Percentiles rank a stretch among this genome's conserved stretches.
These are phyloP conservation scores for Gracilinanus agilis DNA, from an alignment of 2,113 vertebrate species.

Conservation along the genomic window DNA sequence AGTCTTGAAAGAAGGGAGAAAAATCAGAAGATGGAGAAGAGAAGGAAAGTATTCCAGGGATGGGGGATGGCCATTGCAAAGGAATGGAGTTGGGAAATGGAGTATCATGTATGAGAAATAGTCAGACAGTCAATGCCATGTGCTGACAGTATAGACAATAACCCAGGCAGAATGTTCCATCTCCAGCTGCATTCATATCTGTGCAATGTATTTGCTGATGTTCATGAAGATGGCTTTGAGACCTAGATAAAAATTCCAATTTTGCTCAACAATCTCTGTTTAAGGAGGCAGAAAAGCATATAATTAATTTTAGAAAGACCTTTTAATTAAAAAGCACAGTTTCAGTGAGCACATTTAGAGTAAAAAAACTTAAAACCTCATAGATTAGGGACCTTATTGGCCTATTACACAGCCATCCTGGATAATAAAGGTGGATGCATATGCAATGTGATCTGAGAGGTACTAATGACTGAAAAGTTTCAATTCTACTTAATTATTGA, in stretches of 20 bases:
- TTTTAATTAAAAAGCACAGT: background rate
- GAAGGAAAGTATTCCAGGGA: background rate
- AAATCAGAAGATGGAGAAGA: background rate
- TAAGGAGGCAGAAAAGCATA: slow-evolving; percentile 16
- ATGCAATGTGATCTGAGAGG: background rate
- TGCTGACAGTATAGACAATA: background rate
- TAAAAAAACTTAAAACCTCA: slow-evolving; percentile 46
- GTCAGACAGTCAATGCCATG: background rate
- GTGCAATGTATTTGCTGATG: background rate
- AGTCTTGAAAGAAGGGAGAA: background rate
- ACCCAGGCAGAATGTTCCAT: background rate
- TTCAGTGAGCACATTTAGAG: background rate
- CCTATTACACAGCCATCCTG: background rate
- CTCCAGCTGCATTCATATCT: background rate
- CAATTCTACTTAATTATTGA: background rate
- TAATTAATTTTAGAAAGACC: slow-evolving; percentile 22
- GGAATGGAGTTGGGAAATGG: background rate
- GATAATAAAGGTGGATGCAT: background rate
- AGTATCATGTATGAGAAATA: background rate
- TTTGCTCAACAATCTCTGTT: background rate
- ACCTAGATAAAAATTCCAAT: slow-evolving; percentile 11
- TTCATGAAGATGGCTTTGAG: background rate
- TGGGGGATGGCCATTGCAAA: background rate
- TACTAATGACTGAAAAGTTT: background rate
- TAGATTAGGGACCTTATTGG: background rate